A percentile compares a stretch with the other conserved stretches of the same genome.
These are phyloP conservation scores for Hedya salicella DNA, from an alignment of 2,888 invertebrate species.

Conservation along the genomic window DNA sequence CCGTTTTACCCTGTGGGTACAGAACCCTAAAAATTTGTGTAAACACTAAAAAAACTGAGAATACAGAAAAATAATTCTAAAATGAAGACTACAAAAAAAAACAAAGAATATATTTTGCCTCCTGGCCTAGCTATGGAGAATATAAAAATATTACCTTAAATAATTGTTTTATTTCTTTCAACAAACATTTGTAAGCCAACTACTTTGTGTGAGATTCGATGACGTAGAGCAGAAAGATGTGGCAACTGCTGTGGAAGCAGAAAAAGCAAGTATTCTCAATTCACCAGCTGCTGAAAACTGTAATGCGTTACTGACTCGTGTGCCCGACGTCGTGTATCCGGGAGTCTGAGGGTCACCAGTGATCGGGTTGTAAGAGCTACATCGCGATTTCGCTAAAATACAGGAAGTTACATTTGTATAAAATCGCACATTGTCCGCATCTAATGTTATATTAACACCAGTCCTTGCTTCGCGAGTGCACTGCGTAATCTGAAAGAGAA, in stretches of 20 bases:
- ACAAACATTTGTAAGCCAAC: constrained; percentile 78
- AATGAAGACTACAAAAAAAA: too few species aligned
- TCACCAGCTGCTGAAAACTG: constrained; percentile 84
- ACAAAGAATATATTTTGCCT: too few species aligned
- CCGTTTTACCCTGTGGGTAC: too few species aligned
- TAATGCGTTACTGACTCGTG: constrained; percentile 80
- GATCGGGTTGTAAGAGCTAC: constrained; percentile 86
- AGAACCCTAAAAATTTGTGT: too few species aligned
- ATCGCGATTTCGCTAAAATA: constrained; percentile 86
- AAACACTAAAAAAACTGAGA: too few species aligned
- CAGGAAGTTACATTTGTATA: constrained; percentile 88
- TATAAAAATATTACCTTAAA: too few species aligned
- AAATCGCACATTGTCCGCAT: constrained; percentile 81
- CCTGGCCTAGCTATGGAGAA: too few species aligned
- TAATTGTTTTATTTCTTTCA: constrained; percentile 46
- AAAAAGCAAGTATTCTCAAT: constrained; percentile 82
- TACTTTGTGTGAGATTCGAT: constrained; percentile 81
- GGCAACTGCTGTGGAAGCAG: constrained; percentile 77
- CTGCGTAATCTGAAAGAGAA: constrained; percentile 75
- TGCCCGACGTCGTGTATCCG: constrained; percentile 69
- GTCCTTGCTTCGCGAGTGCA: constrained; percentile 82
- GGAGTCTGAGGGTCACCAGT: constrained; percentile 86
- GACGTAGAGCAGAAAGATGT: constrained; percentile 83
- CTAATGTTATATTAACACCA: constrained; percentile 76
- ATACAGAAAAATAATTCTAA: too few species aligned